A percentile compares a stretch with the other conserved stretches of the same genome.
Evolutionary conservation across 2,113 vertebrate species (phyloP).

Genomic region (Mustelus asterias): DNA sequence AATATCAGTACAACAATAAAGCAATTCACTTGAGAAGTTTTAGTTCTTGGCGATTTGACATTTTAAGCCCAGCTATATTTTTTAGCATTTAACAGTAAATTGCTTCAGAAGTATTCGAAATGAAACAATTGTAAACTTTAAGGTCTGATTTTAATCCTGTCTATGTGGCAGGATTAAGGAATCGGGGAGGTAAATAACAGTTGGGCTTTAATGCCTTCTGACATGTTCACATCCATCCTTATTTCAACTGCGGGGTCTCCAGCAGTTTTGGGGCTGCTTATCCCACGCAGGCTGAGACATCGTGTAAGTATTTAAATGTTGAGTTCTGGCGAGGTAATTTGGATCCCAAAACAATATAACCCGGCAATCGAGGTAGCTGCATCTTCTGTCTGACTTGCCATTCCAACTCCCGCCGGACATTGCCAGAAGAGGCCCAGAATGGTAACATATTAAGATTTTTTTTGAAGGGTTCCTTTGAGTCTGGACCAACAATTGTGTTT

Average conservation of each 20-base stretch:
- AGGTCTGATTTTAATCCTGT: neutral
- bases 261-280: neutral
- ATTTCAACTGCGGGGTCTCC: neutral
- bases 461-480: neutral
- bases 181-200: neutral
- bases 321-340: neutral
- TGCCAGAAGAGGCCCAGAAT: neutral
- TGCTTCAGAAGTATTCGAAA: neutral
- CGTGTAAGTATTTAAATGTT: neutral
- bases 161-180: neutral
- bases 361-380: neutral
- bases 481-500: neutral
- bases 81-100: neutral
- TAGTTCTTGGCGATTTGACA: neutral
- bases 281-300: neutral
- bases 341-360: neutral
- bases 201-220: neutral
- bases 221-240: neutral
- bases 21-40: neutral
- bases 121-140: neutral
- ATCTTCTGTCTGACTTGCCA: neutral
- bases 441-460: neutral
- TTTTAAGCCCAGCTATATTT: neutral
- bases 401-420: neutral
- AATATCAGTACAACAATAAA: neutral